Evolutionary conservation across 2,113 vertebrate species (phyloP).

Genomic region (Megaceryle maxima): DNA sequence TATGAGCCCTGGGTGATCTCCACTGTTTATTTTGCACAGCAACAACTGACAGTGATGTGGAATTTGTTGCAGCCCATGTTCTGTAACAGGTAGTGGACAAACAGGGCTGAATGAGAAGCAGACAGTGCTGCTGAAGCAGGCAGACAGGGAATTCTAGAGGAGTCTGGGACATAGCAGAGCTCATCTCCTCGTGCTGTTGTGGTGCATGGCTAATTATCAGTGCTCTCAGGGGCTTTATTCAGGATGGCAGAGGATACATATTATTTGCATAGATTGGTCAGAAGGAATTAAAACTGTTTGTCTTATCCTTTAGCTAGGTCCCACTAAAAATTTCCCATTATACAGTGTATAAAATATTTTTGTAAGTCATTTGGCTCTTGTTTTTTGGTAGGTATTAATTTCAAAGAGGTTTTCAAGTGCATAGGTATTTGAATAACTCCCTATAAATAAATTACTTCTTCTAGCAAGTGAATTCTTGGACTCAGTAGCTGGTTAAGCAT

Average conservation of each 20-base stretch:
- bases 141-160: background rate
- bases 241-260: background rate
- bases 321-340: background rate
- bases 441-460: background rate
- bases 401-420: background rate
- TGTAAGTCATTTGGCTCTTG: background rate
- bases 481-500: background rate
- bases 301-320: background rate
- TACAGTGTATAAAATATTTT: background rate
- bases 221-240: background rate
- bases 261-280: constrained; percentile 44
- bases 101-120: background rate
- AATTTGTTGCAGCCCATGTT: background rate
- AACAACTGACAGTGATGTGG: background rate
- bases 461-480: background rate
- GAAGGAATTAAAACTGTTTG: constrained; percentile 47
- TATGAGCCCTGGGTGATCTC: background rate
- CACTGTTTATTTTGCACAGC: background rate
- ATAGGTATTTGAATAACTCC: background rate
- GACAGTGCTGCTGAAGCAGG: background rate
- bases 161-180: background rate
- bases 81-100: background rate
- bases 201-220: background rate
- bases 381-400: background rate
- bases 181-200: background rate